Evolutionary conservation across 2,888 invertebrate genomes (phyloP), one percentile per base, ranked within the genome.

Genomic region (Yponomeuta plumbellus): DNA sequence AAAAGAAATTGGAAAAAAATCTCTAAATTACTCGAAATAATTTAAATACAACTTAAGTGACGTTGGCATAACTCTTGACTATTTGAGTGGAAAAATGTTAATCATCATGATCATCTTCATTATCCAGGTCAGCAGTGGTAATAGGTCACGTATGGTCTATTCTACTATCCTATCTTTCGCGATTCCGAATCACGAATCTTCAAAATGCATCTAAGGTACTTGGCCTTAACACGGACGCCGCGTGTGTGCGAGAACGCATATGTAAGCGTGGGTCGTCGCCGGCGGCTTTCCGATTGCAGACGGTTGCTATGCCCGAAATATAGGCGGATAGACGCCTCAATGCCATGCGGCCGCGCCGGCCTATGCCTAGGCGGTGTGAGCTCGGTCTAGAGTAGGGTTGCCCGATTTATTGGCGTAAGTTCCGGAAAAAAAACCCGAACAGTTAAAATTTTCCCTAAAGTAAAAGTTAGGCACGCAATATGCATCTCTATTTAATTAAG

Each of bases 251-350:
- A 73, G 70, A 67, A 73, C 52, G 39, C 52, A 56, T 66, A 70
- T 73, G 71, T 72, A 81, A 79, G 78, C 81, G 84, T 70, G 83
- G 82, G 84, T 70, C 69, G 73, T 44, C 80, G 78, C 75, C 80
- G 83, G 74, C 82, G 85, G 77, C 80, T 88, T 88, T 88, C 87
- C 84, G 84, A 85, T 84, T 86, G 86, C 84, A 86, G 79, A 86
- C 80, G 79, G 90, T 90, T 89, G 84, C 90, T 79, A 90, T 85
- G 88, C 87, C 88, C 86, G 79, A 91, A 91, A 90, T 89, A 87
- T 80, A 80, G 79, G 77, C 86, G 84, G 81, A 88, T 84, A 83
- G 82, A 85, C 79, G 81, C 79, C 78, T 81, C 83, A 81, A 83
- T 82, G 83, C 81, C 81, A 83, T 81, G 80, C 78, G 79, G 80